Evolutionary conservation across 2,797 vertebrate species (phyloP).

Genomic region (Diplodus sargus): DNA sequence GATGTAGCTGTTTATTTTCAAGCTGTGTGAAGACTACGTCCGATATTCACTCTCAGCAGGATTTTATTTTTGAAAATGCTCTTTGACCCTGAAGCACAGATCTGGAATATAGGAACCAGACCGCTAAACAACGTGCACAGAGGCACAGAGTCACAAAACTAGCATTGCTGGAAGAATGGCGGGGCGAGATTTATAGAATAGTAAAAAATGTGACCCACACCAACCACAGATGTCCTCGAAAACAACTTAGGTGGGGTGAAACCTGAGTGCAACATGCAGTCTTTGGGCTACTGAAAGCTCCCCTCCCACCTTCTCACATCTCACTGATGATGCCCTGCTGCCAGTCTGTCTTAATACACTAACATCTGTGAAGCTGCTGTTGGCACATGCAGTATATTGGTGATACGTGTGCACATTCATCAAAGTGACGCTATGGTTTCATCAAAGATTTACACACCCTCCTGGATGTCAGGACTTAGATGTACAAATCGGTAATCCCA

Average conservation of each 20-base stretch:
- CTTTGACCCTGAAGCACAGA: constrained; percentile 37
- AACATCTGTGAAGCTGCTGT: constrained; percentile 66
- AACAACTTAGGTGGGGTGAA: constrained; percentile 62
- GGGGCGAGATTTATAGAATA: constrained; percentile 63
- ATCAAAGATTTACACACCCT: constrained; percentile 76
- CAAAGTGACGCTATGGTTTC: constrained; percentile 75
- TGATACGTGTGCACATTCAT: constrained; percentile 63
- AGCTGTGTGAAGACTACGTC: no score
- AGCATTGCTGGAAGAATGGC: constrained; percentile 46
- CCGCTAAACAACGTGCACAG: constrained; percentile 43
- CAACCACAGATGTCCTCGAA: constrained; percentile 68
- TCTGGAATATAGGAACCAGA: constrained; percentile 23
- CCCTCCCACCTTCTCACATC: constrained; percentile 35
- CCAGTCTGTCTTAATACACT: constrained; percentile 48
- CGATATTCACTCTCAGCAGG: no score
- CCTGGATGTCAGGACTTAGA: constrained; percentile 72
- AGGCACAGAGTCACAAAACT: constrained; percentile 49
- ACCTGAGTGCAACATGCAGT: constrained; percentile 56
- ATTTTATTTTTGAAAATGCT: neutral
- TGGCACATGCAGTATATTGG: constrained; percentile 49
- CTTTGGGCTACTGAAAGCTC: constrained; percentile 15
- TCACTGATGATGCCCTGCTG: constrained; percentile 27
- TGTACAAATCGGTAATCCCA: constrained; percentile 74
- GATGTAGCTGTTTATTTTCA: no score
- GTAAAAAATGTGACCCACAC: constrained; percentile 67